These are phyloP conservation scores for Brenthis ino DNA, from an alignment of 2,888 invertebrate species.

Conservation along the genomic window DNA sequence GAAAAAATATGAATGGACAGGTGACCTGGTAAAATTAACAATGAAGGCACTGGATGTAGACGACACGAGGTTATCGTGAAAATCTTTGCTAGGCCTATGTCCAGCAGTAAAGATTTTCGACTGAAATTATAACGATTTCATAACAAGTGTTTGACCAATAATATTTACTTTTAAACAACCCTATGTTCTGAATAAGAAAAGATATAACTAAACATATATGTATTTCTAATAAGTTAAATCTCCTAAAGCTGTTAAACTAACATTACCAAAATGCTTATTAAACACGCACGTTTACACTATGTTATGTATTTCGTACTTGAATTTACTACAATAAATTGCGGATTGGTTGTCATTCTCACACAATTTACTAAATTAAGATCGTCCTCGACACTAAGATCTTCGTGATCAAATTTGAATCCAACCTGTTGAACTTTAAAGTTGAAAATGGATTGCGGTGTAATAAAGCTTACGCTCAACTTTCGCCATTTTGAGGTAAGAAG, in stretches of 20 bases:
- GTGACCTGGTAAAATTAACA: no score
- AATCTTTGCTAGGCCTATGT: no score
- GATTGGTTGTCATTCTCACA: constrained; percentile 33
- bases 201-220: no score
- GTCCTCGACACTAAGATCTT: constrained; percentile 47
- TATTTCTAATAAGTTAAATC: no score
- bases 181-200: no score
- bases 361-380: constrained; percentile 51
- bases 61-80: no score
- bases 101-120: no score
- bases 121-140: no score
- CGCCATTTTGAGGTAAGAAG: constrained; percentile 74
- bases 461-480: constrained; percentile 58
- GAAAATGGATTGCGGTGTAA: constrained; percentile 46
- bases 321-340: constrained; percentile 26
- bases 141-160: no score
- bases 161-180: no score
- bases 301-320: constrained; percentile 4
- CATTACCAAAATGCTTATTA: constrained; percentile 4
- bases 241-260: background rate
- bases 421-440: constrained; percentile 45
- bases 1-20: no score
- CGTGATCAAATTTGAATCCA: constrained; percentile 44
- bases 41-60: no score
- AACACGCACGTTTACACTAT: constrained; percentile 5